phyloP scores from a whole-genome alignment of 2,113 vertebrate genomes.

The Sisor rabdophorus region DNA sequence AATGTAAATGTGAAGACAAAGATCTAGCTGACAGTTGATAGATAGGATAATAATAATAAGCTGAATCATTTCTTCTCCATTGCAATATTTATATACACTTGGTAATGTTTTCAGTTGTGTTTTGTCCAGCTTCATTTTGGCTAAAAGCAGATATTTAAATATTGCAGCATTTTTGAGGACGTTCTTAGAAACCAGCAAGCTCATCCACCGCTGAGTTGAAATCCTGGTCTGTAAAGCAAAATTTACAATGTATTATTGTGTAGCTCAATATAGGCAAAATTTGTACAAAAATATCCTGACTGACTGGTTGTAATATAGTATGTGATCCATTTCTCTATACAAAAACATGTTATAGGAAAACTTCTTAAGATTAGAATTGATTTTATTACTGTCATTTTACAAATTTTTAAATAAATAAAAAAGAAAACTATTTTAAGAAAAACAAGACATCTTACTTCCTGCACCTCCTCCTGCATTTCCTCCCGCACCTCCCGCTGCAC shows the following conservation, averaged over 20 bases:
- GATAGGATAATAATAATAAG: background rate
- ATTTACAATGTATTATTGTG: background rate
- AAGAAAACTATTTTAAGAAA: background rate
- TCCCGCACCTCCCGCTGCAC: background rate
- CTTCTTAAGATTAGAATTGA: too few relatives aligned
- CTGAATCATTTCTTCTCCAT: background rate
- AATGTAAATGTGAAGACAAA: background rate
- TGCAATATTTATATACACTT: background rate
- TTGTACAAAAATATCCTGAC: too few relatives aligned
- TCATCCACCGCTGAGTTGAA: constrained; percentile 42
- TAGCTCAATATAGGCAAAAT: background rate
- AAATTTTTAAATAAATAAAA: too few relatives aligned
- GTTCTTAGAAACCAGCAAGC: constrained; percentile 21
- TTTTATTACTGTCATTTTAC: too few relatives aligned
- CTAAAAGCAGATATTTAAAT: background rate
- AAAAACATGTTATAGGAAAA: background rate
- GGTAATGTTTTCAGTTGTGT: background rate
- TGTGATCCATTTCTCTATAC: background rate
- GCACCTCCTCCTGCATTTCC: background rate
- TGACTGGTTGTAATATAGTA: background rate
- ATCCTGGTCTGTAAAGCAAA: constrained; percentile 33
- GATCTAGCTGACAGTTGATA: background rate
- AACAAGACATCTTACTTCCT: background rate
- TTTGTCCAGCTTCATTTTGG: background rate
- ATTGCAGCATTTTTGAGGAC: background rate